These are phyloP conservation scores for Galaxea fascicularis DNA, from an alignment of 92 coral and sea anemone species.

Conservation along the genomic window DNA sequence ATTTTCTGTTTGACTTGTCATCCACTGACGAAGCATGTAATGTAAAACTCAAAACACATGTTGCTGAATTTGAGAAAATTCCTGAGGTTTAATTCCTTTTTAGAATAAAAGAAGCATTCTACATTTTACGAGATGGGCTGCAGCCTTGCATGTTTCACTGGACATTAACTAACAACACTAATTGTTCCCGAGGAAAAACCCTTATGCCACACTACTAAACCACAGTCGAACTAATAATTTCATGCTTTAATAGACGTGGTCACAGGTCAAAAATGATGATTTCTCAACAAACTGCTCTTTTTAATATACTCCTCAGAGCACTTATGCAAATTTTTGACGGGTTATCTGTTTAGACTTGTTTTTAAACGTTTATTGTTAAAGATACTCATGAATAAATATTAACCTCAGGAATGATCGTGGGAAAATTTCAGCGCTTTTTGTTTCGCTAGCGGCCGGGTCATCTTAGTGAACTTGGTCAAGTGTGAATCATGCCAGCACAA, in stretches of 20 bases:
- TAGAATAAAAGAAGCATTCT: neutral
- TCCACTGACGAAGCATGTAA: neutral
- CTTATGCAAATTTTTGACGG: slow-evolving; percentile 25
- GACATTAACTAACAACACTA: too few species aligned
- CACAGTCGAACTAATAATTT: neutral
- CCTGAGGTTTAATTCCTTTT: slow-evolving; percentile 8
- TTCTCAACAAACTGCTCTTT: slow-evolving; percentile 13
- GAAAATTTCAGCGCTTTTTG: slow-evolving; percentile 78
- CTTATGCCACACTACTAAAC: neutral
- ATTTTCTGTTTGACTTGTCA: neutral
- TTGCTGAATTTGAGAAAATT: neutral
- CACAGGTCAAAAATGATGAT: neutral
- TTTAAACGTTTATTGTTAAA: slow-evolving; percentile 41
- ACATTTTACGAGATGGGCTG: too few species aligned
- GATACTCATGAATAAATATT: slow-evolving; percentile 51
- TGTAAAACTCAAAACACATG: neutral
- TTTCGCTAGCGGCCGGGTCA: slow-evolving; percentile 55
- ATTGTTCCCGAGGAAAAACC: neutral
- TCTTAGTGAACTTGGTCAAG: slow-evolving; percentile 52
- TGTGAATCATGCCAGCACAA: slow-evolving; percentile 70
- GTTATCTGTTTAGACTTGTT: slow-evolving; percentile 35
- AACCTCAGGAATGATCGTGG: slow-evolving; percentile 71
- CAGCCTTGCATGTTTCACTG: too few species aligned
- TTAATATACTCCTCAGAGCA: slow-evolving; percentile 10
- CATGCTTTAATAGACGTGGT: neutral